Conservation (phyloP, 2,888 invertebrate genomes). For the Aplocera efformata region DNA sequence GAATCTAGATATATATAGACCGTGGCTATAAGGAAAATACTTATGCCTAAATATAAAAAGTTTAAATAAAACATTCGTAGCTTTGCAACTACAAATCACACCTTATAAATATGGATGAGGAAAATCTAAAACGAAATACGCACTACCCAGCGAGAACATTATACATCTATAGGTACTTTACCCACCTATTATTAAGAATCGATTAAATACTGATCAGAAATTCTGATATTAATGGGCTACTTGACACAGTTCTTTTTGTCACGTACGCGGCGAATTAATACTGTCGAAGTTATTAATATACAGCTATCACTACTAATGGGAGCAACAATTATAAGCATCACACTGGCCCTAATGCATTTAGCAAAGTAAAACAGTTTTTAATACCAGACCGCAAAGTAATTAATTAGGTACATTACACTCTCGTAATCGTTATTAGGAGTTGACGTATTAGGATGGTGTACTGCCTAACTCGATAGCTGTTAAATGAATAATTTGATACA, state of each 20-base stretch:
- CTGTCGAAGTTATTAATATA: too few species aligned
- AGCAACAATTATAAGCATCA: constrained; percentile 51
- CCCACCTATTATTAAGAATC: constrained; percentile 50
- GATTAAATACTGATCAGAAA: constrained; percentile 47
- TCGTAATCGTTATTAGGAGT: constrained; percentile 31
- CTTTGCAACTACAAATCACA: too few species aligned
- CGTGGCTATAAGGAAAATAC: constrained; percentile 6
- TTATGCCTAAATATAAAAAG: not conserved
- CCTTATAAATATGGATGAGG: constrained; percentile 41
- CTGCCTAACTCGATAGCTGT: too few species aligned
- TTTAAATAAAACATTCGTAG: not conserved
- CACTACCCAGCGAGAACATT: constrained; percentile 40
- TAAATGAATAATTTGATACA: too few species aligned
- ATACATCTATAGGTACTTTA: too few species aligned
- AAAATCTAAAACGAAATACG: constrained; percentile 50
- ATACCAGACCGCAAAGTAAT: constrained; percentile 42
- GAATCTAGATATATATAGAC: too few species aligned
- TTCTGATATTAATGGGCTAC: constrained; percentile 40
- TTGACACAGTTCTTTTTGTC: constrained; percentile 65
- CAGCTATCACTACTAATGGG: constrained; percentile 41
- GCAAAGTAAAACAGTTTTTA: constrained; percentile 42
- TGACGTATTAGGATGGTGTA: constrained; percentile 36
- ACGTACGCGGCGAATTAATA: constrained; percentile 57
- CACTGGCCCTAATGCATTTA: constrained; percentile 54
- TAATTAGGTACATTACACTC: too few species aligned